These are phyloP conservation scores for Lophotis ruficrista DNA, from an alignment of 2,113 vertebrate genomes.

Conservation along the genomic window DNA sequence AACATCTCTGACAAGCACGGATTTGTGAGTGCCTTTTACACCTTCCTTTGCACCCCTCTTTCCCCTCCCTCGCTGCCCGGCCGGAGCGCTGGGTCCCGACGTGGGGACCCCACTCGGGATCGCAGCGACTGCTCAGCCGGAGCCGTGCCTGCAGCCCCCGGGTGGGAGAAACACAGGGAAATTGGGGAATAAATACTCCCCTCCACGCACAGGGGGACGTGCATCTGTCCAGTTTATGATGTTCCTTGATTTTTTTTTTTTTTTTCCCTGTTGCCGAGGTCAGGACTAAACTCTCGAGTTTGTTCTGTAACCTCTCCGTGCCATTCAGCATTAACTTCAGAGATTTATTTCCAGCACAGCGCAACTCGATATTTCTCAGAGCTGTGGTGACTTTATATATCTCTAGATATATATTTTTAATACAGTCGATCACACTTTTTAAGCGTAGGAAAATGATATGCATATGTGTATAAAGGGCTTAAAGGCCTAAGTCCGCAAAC, in stretches of 20 bases:
- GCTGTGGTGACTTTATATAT: background rate
- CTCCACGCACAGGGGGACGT: accelerated
- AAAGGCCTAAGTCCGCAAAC: constrained; percentile 60
- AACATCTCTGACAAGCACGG: constrained; percentile 99
- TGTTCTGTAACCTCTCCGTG: background rate
- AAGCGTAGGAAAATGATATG: background rate
- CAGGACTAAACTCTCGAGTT: background rate
- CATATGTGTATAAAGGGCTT: constrained; percentile 52
- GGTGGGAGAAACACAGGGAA: background rate
- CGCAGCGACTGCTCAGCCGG: background rate
- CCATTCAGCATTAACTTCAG: background rate
- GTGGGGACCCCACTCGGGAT: background rate
- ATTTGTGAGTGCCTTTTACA: constrained; percentile 91
- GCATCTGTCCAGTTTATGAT: accelerated
- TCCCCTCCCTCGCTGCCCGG: background rate
- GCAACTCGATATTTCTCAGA: background rate
- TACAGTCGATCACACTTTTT: constrained; percentile 27
- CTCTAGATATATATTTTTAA: background rate
- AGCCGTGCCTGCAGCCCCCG: background rate
- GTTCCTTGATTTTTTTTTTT: background rate
- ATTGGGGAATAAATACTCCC: accelerated
- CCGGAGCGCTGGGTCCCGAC: background rate
- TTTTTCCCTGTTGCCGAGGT: background rate
- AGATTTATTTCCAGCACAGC: background rate
- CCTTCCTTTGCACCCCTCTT: background rate